Conservation (phyloP, 2,797 vertebrate genomes). For the Decapterus maruadsi region DNA sequence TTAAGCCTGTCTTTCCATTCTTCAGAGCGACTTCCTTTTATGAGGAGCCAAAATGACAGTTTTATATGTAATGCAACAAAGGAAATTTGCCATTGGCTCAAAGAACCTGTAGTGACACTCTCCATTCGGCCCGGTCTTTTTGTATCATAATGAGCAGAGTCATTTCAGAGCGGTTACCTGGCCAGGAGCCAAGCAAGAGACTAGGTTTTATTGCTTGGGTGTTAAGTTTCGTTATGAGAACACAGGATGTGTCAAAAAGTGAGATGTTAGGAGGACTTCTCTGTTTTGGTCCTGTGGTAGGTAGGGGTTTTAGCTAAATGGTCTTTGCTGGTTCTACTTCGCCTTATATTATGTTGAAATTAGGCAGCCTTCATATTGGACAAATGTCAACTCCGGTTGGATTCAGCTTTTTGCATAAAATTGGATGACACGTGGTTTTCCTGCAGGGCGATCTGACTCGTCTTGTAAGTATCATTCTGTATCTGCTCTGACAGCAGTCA, state of each 20-base stretch:
- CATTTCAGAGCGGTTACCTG: constrained; percentile 41
- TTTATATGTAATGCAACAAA: constrained; percentile 11
- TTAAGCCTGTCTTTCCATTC: constrained; percentile 15
- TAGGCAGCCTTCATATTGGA: constrained; percentile 5
- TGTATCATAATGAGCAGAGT: constrained; percentile 46
- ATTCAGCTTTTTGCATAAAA: constrained; percentile 19
- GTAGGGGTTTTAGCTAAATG: background rate
- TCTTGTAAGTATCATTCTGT: constrained; percentile 53
- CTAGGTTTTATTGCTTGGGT: constrained; percentile 1
- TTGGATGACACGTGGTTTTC: background rate
- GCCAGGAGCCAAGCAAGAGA: constrained; percentile 20
- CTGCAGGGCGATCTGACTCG: constrained; percentile 7
- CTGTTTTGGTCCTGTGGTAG: constrained; percentile 13
- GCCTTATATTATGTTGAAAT: constrained; percentile 13
- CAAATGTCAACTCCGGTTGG: background rate
- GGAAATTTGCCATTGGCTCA: constrained; percentile 7
- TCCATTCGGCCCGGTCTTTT: constrained; percentile 7
- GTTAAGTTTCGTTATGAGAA: constrained; percentile 60
- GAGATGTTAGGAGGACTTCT: constrained; percentile 29
- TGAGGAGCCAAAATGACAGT: background rate
- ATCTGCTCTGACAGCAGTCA: background rate
- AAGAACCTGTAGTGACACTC: constrained; percentile 12
- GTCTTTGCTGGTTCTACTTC: background rate
- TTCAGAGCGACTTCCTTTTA: constrained; percentile 6
- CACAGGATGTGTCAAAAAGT: constrained; percentile 79